These are phyloP conservation scores for Xestia xanthographa DNA, from an alignment of 2,888 invertebrate genomes.

Conservation along the genomic window DNA sequence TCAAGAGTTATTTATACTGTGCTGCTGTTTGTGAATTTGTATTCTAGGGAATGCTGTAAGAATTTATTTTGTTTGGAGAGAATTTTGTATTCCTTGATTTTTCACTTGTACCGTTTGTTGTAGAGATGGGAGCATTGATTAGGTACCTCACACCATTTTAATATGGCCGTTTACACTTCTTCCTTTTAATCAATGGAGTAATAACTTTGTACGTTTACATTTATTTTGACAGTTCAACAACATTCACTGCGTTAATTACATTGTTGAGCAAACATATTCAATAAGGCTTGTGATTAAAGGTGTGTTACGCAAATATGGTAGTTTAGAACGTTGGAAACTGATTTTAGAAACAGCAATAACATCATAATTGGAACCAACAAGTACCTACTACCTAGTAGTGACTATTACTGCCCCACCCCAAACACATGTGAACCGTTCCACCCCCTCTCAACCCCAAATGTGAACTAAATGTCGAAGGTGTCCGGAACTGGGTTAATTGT, in stretches of 20 bases:
- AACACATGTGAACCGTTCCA: conserved; percentile 1
- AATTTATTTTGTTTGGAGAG: not conserved
- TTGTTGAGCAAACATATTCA: not conserved
- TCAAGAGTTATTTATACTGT: conserved; percentile 24
- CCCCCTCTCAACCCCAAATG: conserved; percentile 13
- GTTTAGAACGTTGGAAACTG: not conserved
- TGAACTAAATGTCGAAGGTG: conserved; percentile 37
- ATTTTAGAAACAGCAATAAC: not conserved
- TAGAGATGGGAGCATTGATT: not conserved
- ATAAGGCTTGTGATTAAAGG: not conserved
- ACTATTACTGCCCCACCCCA: conserved; percentile 8
- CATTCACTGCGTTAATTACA: not conserved
- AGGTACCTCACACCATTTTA: not conserved
- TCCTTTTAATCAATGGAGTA: no score
- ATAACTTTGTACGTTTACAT: not conserved
- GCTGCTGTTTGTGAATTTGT: not conserved
- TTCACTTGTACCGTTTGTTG: not conserved
- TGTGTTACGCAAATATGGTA: not conserved
- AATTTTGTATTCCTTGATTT: not conserved
- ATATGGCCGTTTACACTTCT: not conserved
- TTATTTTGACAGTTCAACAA: not conserved
- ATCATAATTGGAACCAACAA: not conserved
- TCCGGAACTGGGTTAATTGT: conserved; percentile 66
- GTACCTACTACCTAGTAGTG: not conserved
- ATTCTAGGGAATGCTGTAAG: not conserved